phyloP scores from a whole-genome alignment of 92 coral and sea anemone genomes.

The Zoanthus gigantus region DNA sequence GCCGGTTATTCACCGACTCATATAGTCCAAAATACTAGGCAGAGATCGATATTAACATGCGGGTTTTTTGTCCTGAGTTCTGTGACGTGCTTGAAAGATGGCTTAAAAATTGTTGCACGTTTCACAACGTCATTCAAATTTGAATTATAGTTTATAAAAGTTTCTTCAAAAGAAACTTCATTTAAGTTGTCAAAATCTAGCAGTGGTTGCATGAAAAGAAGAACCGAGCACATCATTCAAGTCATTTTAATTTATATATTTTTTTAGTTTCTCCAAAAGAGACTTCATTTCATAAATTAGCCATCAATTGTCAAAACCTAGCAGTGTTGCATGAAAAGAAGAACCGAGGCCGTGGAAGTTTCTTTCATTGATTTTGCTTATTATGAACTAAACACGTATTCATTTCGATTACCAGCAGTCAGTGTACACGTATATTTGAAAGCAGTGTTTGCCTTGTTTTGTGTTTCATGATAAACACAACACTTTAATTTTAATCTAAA shows the following conservation, averaged over 20 bases:
- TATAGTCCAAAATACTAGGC: not conserved
- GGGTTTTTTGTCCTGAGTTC: not conserved
- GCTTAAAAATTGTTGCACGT: not conserved
- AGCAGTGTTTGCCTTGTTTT: not conserved
- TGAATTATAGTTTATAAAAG: too few relatives aligned
- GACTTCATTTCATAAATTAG: not conserved
- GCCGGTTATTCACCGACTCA: not conserved
- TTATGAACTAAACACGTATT: not conserved
- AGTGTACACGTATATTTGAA: not conserved
- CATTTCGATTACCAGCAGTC: conserved; percentile 4
- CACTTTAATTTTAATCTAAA: not conserved
- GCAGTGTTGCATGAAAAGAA: not conserved
- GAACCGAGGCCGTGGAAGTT: not conserved
- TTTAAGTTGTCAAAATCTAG: not conserved
- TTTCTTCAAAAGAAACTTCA: too few relatives aligned
- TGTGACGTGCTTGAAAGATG: not conserved
- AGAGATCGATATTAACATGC: not conserved
- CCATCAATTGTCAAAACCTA: not conserved
- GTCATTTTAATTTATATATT: too few relatives aligned
- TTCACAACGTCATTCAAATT: too few relatives aligned
- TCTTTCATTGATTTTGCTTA: not conserved
- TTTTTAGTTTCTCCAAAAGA: too few relatives aligned
- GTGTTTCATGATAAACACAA: not conserved
- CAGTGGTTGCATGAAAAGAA: not conserved
- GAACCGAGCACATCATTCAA: too few relatives aligned